Base-by-base conservation (phyloP, 2,888 invertebrate genomes). In the Melanargia galathea region DNA sequence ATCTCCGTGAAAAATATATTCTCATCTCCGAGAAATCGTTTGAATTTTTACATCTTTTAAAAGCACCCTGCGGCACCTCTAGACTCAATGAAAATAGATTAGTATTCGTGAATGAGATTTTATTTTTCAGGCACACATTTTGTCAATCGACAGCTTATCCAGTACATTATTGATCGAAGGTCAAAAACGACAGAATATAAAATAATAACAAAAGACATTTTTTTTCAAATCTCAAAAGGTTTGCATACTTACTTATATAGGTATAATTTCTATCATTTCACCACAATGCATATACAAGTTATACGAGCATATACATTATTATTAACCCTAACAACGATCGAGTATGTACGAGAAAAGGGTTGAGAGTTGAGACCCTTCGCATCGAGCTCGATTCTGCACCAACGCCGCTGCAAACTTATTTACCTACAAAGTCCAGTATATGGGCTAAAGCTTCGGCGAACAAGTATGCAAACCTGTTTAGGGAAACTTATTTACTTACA, bases 301-400 rank as follows among this genome's bases (percentile, higher is more conserved):
- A 26, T 30, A 30, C 7, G 7, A 7, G 8, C 30, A 30, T 54
- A 38, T n/a, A n/a, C n/a, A n/a, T n/a, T n/a, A n/a, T 8, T 11
- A 45, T 57, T 52, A 54, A 62, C 68, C 51, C 52, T 67, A 64
- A 66, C 55, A 46, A 45, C 57, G 48, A 63, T 46, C 52, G 40
- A 56, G 48, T 65, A 62, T 52, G 38, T 22, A 56, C 38, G 52
- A 60, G 49, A 66, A 73, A 78, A 80, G 83, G 88, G 87, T 86
- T 81, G 73, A 70, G 51, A 79, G 87, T 86, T 81, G 73, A 70
- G 51, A 79, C 86, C 88, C 87, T 82, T 81, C 71, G 79, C 76
- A 10, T 35, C 68, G 81, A 88, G 88, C 86, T 87, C 83, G 65
- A 70, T 76, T 77, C 74, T 87, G 87, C 87, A 87, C 73, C 73